Percentiles rank a stretch among this genome's conserved stretches.
phyloP scores from a whole-genome alignment of 2,113 vertebrate species.

The Accipiter cooperii region DNA sequence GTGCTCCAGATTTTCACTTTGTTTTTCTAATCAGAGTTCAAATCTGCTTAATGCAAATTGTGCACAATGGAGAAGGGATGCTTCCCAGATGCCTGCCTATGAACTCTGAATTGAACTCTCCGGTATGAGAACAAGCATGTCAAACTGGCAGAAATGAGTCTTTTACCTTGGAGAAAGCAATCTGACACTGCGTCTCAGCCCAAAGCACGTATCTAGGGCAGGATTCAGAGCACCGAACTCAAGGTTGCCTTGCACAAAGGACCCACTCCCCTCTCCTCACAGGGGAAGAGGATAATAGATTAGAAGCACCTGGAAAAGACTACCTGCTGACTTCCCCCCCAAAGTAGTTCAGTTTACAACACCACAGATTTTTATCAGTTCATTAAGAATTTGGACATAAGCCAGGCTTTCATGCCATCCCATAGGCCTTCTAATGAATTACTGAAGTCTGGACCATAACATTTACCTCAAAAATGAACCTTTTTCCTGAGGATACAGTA shows the following conservation, averaged over 20 bases:
- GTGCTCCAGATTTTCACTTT: neutral
- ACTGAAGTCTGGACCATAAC: neutral
- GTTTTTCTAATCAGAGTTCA: neutral
- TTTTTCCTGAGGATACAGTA: neutral
- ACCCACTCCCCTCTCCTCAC: neutral
- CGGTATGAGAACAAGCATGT: neutral
- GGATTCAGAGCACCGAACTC: neutral
- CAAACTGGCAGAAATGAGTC: neutral
- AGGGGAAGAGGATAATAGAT: neutral
- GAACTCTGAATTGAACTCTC: neutral
- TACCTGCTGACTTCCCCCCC: neutral
- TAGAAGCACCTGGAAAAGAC: neutral
- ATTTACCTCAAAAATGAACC: neutral
- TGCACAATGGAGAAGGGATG: neutral
- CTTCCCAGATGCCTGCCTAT: neutral
- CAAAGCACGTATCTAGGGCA: neutral
- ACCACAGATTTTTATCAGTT: neutral
- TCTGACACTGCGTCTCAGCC: neutral
- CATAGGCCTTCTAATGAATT: neutral
- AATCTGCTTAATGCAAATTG: neutral
- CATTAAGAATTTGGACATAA: neutral
- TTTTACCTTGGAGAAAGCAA: neutral
- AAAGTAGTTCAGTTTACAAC: neutral
- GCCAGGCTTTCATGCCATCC: neutral
- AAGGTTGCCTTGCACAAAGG: rapidly evolving